Conservation (phyloP, 1,140 invertebrate species). For the Aphis gossypii region DNA sequence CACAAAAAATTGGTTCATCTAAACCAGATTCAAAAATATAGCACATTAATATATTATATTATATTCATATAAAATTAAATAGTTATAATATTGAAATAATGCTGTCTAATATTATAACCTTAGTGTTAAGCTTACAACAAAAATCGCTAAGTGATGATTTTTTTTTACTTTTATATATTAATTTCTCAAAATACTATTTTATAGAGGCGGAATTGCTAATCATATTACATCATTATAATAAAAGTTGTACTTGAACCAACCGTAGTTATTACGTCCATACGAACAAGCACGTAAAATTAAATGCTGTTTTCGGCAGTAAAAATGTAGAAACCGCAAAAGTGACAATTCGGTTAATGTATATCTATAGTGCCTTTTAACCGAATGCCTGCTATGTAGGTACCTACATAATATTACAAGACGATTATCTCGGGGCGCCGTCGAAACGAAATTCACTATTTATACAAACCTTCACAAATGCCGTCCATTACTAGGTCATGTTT, state of each 20-base stretch:
- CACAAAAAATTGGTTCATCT: background rate
- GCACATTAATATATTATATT: background rate
- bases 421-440: background rate
- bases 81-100: too few species aligned
- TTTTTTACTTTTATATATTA: too few species aligned
- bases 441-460: background rate
- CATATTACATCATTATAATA: too few species aligned
- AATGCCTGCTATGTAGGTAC: background rate
- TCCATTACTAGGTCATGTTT: slow-evolving; percentile 53
- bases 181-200: too few species aligned
- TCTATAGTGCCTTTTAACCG: background rate
- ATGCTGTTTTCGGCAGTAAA: background rate
- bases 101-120: too few species aligned
- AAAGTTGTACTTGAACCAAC: too few species aligned
- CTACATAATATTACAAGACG: background rate
- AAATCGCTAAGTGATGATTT: too few species aligned
- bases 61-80: background rate
- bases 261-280: too few species aligned
- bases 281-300: background rate
- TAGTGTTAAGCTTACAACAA: too few species aligned
- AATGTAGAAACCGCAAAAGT: background rate
- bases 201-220: too few species aligned
- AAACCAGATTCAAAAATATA: background rate
- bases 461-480: slow-evolving; percentile 32
- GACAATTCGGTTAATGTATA: background rate